phyloP scores from a whole-genome alignment of 2,888 invertebrate species.

The Elegia similella region DNA sequence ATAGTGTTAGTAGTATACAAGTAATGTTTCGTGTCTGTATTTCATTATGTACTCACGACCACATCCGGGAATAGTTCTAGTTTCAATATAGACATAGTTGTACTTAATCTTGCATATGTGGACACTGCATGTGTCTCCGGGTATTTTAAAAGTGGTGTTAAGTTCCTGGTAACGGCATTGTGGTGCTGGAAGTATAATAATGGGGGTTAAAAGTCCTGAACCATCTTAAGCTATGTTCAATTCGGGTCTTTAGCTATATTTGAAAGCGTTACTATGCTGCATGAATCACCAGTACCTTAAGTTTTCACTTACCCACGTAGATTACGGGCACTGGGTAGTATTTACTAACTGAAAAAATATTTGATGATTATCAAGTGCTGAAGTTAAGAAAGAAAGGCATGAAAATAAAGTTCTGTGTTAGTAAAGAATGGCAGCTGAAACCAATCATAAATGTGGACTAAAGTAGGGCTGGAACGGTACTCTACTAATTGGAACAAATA shows the following conservation, averaged over 20 bases:
- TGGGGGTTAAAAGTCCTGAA: background rate
- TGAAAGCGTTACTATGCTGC: background rate
- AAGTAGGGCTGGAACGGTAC: too few relatives aligned
- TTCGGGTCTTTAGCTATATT: background rate
- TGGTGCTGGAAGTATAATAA: constrained; percentile 43
- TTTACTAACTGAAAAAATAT: constrained; percentile 45
- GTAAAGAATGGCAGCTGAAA: too few relatives aligned
- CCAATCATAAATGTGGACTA: too few relatives aligned
- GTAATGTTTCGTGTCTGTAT: background rate
- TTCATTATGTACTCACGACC: background rate
- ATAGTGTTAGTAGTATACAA: background rate
- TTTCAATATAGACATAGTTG: constrained; percentile 62
- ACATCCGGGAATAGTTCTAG: constrained; percentile 16
- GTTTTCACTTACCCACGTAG: constrained; percentile 52
- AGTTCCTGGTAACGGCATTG: constrained; percentile 49
- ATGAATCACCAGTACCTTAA: background rate
- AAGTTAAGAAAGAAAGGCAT: too few relatives aligned
- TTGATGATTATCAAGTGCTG: background rate
- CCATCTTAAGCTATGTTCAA: background rate
- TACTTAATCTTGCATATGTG: constrained; percentile 57
- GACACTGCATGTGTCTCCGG: constrained; percentile 45
- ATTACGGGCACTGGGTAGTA: constrained; percentile 51
- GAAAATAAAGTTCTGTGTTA: too few relatives aligned
- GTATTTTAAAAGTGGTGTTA: constrained; percentile 47
- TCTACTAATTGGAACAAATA: too few relatives aligned